Evolutionary conservation across 2,797 vertebrate genomes (phyloP), one percentile per base, ranked within the genome.

Genomic region (Peromyscus eremicus): DNA sequence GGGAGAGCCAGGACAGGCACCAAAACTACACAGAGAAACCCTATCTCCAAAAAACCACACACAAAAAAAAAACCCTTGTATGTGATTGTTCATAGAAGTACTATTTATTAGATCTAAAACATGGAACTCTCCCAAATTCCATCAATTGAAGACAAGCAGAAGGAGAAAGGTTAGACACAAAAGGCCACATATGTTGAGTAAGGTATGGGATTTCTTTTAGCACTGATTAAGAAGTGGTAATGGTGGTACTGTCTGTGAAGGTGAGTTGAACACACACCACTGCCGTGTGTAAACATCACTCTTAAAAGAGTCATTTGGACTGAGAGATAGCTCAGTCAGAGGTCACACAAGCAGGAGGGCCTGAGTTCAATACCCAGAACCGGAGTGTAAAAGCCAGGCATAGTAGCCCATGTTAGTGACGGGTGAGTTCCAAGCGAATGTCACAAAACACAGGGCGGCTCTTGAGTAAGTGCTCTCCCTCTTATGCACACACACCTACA

Each of bases 71-170:
- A 46, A 46, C 7, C 7, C 46, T 52, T 52, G 49, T 52, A 52
- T 52, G 52, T 52, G 16, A 89, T 49, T 73, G 17, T 70, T 88
- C 46, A 77, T 0, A 85, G 60, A 9, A 94, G 4, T 27, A 60
- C 55, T 80, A 85, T 60, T 89, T 80, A 85, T 60, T 86, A 86
- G 2, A 80, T 13, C 40, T 55, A 79, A 86, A 83, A 90, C 84
- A 17, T 1, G 2, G 9, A 80, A 94, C 75, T 49, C 89, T 46
- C 70, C 37, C 57, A 68, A 87, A 89, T 92, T 92, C 64, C 66
- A 84, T 87, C 64, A 92, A 49, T 6, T 43, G 62, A 49, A 70
- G 34, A 73, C 73, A 82, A 75, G 23, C 66, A 71, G 71, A 92
- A 83, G 57, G 73, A 89, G 79, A 90, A 40, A 93, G 4, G n/a